These are phyloP conservation scores for Taurulus bubalis DNA, from an alignment of 2,113 vertebrate species.

Conservation along the genomic window DNA sequence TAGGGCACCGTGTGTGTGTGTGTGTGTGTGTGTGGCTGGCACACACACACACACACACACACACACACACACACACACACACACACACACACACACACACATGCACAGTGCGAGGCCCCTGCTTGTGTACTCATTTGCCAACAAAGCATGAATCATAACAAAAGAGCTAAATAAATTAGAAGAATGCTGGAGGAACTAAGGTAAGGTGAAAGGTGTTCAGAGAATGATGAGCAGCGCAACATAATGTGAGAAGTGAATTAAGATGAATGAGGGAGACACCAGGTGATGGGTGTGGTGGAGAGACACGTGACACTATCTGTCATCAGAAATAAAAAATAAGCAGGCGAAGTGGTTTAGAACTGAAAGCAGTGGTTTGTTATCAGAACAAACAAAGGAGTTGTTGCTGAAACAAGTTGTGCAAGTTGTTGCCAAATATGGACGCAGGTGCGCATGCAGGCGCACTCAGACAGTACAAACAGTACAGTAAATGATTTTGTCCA, in stretches of 20 bases:
- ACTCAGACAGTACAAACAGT: not conserved
- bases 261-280: not conserved
- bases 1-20: not conserved
- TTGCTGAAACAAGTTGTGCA: slow-evolving; percentile 55
- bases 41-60: not conserved
- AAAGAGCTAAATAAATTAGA: not conserved
- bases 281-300: slow-evolving; percentile 41
- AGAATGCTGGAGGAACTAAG: not conserved
- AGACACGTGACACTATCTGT: slow-evolving; percentile 26
- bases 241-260: slow-evolving; percentile 27
- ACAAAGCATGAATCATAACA: not conserved
- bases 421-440: slow-evolving; percentile 37
- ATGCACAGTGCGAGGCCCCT: not conserved
- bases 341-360: slow-evolving; percentile 23
- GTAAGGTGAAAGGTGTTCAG: not conserved
- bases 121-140: not conserved
- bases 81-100: not conserved
- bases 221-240: not conserved
- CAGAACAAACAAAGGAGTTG: not conserved
- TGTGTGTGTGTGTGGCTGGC: no score
- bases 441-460: not conserved
- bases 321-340: slow-evolving; percentile 16
- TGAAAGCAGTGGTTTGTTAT: not conserved
- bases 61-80: not conserved
- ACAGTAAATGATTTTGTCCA: no score